Percentiles rank a stretch among this genome's conserved stretches.
Conservation (phyloP, 2,888 invertebrate species). For the Podotricha telesiphe region DNA sequence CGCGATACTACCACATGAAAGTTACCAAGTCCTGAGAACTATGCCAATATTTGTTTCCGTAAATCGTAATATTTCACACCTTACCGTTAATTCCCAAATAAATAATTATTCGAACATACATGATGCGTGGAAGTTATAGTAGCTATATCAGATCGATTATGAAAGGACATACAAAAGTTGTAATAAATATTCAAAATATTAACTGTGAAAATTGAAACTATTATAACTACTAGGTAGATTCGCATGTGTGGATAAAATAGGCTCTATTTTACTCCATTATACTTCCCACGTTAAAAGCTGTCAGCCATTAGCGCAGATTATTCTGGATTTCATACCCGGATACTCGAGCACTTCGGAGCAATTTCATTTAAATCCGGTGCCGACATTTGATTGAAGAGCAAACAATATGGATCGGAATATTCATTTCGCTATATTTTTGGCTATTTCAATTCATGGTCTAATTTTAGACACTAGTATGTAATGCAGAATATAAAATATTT, state of each 20-base stretch:
- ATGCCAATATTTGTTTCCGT: slow-evolving; percentile 63
- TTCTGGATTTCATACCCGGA: slow-evolving; percentile 31
- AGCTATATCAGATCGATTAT: slow-evolving; percentile 17
- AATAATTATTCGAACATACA: slow-evolving; percentile 34
- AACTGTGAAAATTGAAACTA: slow-evolving; percentile 3
- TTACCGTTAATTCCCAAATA: slow-evolving; percentile 41
- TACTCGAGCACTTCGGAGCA: slow-evolving; percentile 30
- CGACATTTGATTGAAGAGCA: slow-evolving; percentile 27
- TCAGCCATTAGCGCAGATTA: slow-evolving; percentile 34
- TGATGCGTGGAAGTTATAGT: slow-evolving; percentile 34
- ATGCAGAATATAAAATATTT: too few species aligned
- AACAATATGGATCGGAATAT: slow-evolving; percentile 34
- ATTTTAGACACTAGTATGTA: background rate
- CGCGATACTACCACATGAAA: slow-evolving; percentile 52
- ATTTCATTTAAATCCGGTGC: slow-evolving; percentile 30
- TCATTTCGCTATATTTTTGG: slow-evolving; percentile 16
- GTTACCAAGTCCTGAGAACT: slow-evolving; percentile 68
- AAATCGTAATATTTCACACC: slow-evolving; percentile 48
- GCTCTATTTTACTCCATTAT: slow-evolving; percentile 12
- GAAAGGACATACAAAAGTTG: background rate
- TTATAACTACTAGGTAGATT: background rate
- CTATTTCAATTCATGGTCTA: slow-evolving; percentile 4
- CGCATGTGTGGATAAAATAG: background rate
- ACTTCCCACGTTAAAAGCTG: slow-evolving; percentile 28
- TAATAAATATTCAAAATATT: background rate